phyloP scores from a whole-genome alignment of 2,113 vertebrate species.

The Puffinus mauretanicus region DNA sequence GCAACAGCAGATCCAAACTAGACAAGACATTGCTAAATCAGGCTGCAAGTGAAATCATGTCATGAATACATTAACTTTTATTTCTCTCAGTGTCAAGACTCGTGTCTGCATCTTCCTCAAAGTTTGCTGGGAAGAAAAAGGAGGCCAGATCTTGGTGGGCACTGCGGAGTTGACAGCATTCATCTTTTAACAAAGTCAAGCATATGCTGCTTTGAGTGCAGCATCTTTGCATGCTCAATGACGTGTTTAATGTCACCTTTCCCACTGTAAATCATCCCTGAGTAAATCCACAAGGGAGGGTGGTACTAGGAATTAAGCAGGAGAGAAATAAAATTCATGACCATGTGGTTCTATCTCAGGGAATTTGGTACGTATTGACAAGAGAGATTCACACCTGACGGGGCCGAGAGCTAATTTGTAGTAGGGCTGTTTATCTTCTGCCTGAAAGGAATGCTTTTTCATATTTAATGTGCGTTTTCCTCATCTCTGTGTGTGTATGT shows the following conservation, averaged over 20 bases:
- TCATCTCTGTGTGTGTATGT: neutral
- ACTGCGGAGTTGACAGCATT: slow-evolving; percentile 65
- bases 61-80: slow-evolving; percentile 64
- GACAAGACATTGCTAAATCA: slow-evolving; percentile 74
- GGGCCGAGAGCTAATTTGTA: slow-evolving; percentile 68
- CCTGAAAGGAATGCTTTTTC: slow-evolving; percentile 65
- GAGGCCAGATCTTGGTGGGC: slow-evolving; percentile 60
- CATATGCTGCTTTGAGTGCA: slow-evolving; percentile 71
- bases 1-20: slow-evolving; percentile 68
- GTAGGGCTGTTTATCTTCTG: slow-evolving; percentile 64
- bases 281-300: slow-evolving; percentile 73
- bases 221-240: slow-evolving; percentile 77
- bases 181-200: slow-evolving; percentile 75
- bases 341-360: slow-evolving; percentile 70
- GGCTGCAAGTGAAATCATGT: slow-evolving; percentile 70
- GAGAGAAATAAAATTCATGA: slow-evolving; percentile 71
- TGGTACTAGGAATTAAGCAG: slow-evolving; percentile 72
- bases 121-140: slow-evolving; percentile 63
- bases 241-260: slow-evolving; percentile 79
- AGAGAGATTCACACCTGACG: slow-evolving; percentile 70
- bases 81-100: slow-evolving; percentile 67
- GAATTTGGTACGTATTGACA: slow-evolving; percentile 69
- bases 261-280: slow-evolving; percentile 75
- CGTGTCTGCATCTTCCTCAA: slow-evolving; percentile 45
- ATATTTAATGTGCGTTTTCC: slow-evolving; percentile 64